Evolutionary conservation across 1,140 invertebrate genomes (phyloP), one percentile per base, ranked within the genome.

Genomic region (Triops longicaudatus): DNA sequence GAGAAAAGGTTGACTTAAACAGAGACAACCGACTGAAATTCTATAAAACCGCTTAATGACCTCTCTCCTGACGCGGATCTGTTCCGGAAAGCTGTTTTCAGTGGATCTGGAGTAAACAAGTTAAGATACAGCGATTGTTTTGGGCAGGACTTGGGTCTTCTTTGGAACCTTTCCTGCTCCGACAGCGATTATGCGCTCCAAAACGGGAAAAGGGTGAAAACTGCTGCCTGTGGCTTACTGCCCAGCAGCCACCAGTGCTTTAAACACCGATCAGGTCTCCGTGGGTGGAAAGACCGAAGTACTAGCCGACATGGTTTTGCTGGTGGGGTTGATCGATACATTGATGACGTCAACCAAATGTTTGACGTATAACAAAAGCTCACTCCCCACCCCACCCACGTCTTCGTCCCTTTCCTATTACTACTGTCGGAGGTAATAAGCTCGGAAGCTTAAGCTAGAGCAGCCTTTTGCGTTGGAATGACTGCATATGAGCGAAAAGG

Each of bases 341-440:
- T 63, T 63, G 50, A 22, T 63, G 50, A 63, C 50, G 50, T 63
- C 50, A 63, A 17, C 17, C 50, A 63, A 6, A 63, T 63, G 50
- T 63, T 63, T 63, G 50, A 63, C 50, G 50, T 22, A 63, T 63
- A 63, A 63, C 50, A 63, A 63, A 63, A 63, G 50, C 50, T 63
- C 4, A n/a, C 50, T 17, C 17, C 6, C 22, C 22, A n/a, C 22
- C 50, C 50, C 50, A 5, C 14, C 14, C 22, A 22, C 22, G 14
- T 63, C 50, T n/a, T 12, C 14, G 10, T 63, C 22, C 50, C 22
- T 63, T 63, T 63, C 14, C 22, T 22, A 14, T 14, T 63, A 14
- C 17, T 14, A 14, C 10, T 14, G n/a, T 17, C 10, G 22, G 50
- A 17, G 14, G 6, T 14, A 6, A 6, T n/a, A 17, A 63, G 50